These are phyloP conservation scores for Ridgeia piscesae DNA, from an alignment of 1,140 invertebrate genomes.

Conservation along the genomic window DNA sequence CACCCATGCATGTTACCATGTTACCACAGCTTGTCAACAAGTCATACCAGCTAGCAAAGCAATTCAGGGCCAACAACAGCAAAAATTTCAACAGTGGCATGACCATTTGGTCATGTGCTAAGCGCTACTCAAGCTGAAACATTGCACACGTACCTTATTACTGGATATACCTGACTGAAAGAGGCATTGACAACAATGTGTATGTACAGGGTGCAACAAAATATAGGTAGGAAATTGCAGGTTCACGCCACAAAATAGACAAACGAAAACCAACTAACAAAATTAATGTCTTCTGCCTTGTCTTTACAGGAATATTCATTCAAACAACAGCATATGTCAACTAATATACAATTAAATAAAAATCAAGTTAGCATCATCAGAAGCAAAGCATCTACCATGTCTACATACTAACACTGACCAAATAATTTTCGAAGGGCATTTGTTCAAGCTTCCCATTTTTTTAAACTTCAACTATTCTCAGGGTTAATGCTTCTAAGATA, in stretches of 20 bases:
- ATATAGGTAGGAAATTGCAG: neutral
- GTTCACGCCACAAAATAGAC: neutral
- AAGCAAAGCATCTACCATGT: neutral
- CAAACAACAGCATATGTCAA: neutral
- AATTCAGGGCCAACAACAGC: neutral
- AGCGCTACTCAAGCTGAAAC: neutral
- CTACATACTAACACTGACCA: neutral
- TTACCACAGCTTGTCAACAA: neutral
- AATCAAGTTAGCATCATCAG: slow-evolving; percentile 1
- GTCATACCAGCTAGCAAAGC: neutral
- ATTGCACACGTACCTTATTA: neutral
- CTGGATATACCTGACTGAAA: neutral
- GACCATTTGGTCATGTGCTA: neutral
- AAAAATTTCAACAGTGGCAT: neutral
- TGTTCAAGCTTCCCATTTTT: neutral
- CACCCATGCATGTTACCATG: neutral
- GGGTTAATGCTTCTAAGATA: neutral
- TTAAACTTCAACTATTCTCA: neutral
- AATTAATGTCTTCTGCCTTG: neutral
- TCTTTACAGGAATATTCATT: neutral
- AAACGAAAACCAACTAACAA: neutral
- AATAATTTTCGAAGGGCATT: neutral
- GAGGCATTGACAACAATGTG: neutral
- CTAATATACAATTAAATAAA: neutral
- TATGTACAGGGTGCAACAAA: neutral